phyloP scores from a whole-genome alignment of 1,140 invertebrate genomes.

The Ostrea edulis region DNA sequence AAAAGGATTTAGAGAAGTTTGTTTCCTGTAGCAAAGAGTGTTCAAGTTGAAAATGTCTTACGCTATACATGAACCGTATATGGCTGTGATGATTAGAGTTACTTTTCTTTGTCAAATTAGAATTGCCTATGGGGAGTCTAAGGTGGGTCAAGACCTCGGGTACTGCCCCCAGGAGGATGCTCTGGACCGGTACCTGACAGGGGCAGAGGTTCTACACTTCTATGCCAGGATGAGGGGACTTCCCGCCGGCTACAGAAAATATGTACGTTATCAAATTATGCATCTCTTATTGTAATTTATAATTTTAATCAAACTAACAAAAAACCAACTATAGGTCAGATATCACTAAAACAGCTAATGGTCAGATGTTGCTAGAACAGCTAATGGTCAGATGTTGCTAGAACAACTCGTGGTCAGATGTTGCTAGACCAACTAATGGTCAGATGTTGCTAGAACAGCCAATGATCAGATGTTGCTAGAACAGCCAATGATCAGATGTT shows the following conservation, averaged over 20 bases:
- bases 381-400: too few relatives aligned
- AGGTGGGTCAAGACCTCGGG: constrained; percentile 76
- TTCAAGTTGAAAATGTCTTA: background rate
- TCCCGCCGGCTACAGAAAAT: constrained; percentile 57
- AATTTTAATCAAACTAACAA: too few relatives aligned
- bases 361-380: too few relatives aligned
- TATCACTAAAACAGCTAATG: too few relatives aligned
- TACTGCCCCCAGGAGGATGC: constrained; percentile 93
- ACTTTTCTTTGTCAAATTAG: constrained; percentile 26
- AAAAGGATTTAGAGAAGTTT: background rate
- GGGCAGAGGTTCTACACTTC: constrained; percentile 70
- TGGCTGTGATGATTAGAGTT: background rate
- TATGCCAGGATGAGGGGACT: constrained; percentile 76
- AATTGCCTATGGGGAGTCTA: constrained; percentile 40
- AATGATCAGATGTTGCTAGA: too few relatives aligned
- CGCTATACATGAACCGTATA: background rate
- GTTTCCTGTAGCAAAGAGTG: background rate
- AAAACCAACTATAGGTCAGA: too few relatives aligned
- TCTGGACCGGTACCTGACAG: constrained; percentile 87
- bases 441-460: too few relatives aligned
- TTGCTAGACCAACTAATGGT: too few relatives aligned
- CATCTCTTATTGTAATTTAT: background rate
- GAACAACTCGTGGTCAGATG: too few relatives aligned
- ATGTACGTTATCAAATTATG: constrained; percentile 73
- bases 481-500: too few relatives aligned